Evolutionary conservation across 2,797 vertebrate genomes (phyloP).

Genomic region (Lepilemur septentrionalis): DNA sequence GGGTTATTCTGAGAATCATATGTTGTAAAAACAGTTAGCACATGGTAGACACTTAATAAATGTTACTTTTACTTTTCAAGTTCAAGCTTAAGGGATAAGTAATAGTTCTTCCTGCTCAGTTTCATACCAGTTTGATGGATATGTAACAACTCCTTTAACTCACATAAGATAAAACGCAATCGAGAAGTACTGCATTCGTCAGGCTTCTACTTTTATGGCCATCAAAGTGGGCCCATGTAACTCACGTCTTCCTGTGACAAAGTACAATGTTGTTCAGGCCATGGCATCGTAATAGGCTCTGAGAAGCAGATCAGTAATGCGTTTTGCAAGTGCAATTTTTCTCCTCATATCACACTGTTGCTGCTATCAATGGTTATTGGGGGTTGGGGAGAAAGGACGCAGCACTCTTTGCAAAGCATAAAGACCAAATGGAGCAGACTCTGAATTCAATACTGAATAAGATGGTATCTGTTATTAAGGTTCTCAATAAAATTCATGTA

Average conservation of each 20-base stretch:
- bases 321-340: slow-evolving; percentile 24
- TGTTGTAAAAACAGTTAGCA: slow-evolving; percentile 10
- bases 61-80: slow-evolving; percentile 39
- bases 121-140: slow-evolving; percentile 26
- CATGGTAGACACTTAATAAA: neutral
- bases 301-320: slow-evolving; percentile 31
- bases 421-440: neutral
- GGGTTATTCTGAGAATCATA: neutral
- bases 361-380: slow-evolving; percentile 10
- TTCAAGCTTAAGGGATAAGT: slow-evolving; percentile 11
- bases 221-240: neutral
- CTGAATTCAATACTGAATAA: neutral
- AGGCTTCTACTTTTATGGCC: slow-evolving; percentile 40
- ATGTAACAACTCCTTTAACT: slow-evolving; percentile 44
- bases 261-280: slow-evolving; percentile 38
- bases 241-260: slow-evolving; percentile 35
- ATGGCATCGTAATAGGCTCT: slow-evolving; percentile 20
- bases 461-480: neutral
- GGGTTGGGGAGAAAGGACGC: neutral
- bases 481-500: neutral
- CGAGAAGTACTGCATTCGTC: neutral
- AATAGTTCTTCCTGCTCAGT: neutral
- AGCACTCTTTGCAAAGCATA: neutral
- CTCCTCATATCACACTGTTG: neutral
- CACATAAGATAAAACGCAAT: neutral